These are phyloP conservation scores for Netelia virgata DNA, from an alignment of 2,888 invertebrate species.

Conservation along the genomic window DNA sequence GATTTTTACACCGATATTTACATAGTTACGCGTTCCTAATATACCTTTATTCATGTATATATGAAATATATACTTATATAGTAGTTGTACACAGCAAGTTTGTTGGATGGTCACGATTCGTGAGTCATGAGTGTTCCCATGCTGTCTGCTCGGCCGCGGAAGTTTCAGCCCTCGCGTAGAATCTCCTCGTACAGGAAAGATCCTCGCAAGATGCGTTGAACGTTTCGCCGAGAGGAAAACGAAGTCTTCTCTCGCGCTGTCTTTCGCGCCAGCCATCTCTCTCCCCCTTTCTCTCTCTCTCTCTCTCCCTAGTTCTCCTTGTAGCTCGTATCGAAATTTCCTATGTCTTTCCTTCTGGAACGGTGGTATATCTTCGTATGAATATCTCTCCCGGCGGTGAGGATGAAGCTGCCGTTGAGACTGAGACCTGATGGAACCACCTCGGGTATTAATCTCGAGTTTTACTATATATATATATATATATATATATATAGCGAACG, in stretches of 20 bases:
- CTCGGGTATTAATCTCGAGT: constrained; percentile 65
- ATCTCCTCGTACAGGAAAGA: constrained; percentile 46
- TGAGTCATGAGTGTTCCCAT: constrained; percentile 78
- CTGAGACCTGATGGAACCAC: constrained; percentile 63
- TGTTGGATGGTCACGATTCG: constrained; percentile 59
- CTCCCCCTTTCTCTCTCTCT: constrained; percentile 58
- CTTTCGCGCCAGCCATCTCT: constrained; percentile 49
- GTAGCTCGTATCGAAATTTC: constrained; percentile 19
- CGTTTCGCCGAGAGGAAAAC: constrained; percentile 49
- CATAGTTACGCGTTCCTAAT: too few species aligned
- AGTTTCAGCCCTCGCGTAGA: constrained; percentile 60
- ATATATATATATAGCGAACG: constrained; percentile 28
- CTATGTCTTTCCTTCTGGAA: not conserved
- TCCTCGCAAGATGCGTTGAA: constrained; percentile 17
- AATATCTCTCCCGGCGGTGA: constrained; percentile 43
- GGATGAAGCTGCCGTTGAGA: constrained; percentile 60
- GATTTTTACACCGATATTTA: too few species aligned
- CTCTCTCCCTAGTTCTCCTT: constrained; percentile 12
- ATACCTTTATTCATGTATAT: not conserved
- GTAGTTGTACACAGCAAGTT: constrained; percentile 24
- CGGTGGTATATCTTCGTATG: not conserved
- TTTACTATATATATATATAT: constrained; percentile 15
- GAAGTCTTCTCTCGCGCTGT: constrained; percentile 15
- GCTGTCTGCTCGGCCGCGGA: constrained; percentile 70
- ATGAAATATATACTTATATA: constrained; percentile 3